These are phyloP conservation scores for Aselliscus stoliczkanus DNA, from an alignment of 2,797 vertebrate genomes.

Conservation along the genomic window DNA sequence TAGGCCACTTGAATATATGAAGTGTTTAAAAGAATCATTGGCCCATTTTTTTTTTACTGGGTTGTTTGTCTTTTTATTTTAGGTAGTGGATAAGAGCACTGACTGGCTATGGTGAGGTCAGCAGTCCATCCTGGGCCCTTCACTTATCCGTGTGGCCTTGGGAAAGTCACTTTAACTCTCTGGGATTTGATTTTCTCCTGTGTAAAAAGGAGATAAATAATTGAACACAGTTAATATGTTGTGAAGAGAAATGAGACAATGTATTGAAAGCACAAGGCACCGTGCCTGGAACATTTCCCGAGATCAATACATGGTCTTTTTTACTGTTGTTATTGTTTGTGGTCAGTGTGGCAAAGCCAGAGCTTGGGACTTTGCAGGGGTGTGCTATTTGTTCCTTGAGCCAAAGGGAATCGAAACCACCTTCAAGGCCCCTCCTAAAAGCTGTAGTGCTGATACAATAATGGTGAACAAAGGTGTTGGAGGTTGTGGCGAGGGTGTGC, in stretches of 20 bases:
- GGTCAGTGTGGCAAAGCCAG: neutral
- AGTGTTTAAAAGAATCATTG: neutral
- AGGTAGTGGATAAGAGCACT: neutral
- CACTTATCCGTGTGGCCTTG: neutral
- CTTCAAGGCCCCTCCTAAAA: neutral
- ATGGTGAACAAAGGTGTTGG: neutral
- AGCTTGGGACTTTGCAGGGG: neutral
- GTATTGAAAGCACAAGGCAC: neutral
- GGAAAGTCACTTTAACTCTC: neutral
- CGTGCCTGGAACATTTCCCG: neutral
- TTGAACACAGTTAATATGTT: neutral
- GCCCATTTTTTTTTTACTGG: neutral
- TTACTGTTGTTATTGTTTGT: neutral
- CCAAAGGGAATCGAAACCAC: neutral
- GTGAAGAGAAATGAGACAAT: neutral
- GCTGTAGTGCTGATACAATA: neutral
- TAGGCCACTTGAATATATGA: neutral
- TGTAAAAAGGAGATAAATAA: neutral
- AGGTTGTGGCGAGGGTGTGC: neutral
- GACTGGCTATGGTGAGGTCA: neutral
- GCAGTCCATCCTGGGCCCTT: neutral
- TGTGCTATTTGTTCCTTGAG: neutral
- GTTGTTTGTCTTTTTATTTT: neutral
- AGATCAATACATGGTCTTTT: neutral
- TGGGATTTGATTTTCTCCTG: neutral